Evolutionary conservation across 2,113 vertebrate species (phyloP), one percentile per base, ranked within the genome.

Genomic region (Apeltes quadracus): DNA sequence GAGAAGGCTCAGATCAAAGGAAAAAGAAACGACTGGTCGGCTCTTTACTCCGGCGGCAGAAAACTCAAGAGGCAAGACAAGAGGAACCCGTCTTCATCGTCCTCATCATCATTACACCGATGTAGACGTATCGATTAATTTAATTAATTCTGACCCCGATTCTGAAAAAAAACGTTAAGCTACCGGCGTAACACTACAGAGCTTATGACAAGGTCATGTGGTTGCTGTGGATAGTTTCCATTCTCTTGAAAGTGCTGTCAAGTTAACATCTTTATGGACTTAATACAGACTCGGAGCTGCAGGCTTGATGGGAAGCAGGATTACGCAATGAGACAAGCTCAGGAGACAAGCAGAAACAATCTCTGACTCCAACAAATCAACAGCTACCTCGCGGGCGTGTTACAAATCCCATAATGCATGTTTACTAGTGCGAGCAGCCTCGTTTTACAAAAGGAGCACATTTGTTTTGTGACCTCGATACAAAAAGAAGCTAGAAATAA

Each of bases 1-100:
- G 34, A 73, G 67, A 74, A 69, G 59, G n/a, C 63, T 75, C 25
- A 48, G 81, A 89, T 91, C 88, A 90, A 92, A 91, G 86, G n/a
- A n/a, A n/a, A n/a, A 20, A n/a, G 27, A 57, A 83, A 82, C 6
- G n/a, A 61, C 53, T 43, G 61, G 54, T 54, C 70, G 64, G 65
- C 41, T 18, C 75, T 79, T 55, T 48, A 79, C 72, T 84, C 9
- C 71, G 62, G 18, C 11, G 56, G 76, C 14, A 29, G 65, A 69
- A 32, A 61, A n/a, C n/a, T n/a, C n/a, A 34, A n/a, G n/a, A n/a
- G n/a, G n/a, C n/a, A n/a, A 34, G 38, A 18, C 76, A 76, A 54
- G 36, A 70, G 25, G 25, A 78, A 55, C 39, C 10, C 41, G 53
- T 61, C 44, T 73, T 78, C 29, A 65, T 81, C 68, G 69, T 79